phyloP scores from a whole-genome alignment of 1,140 invertebrate species.

The Drosophila rufa region DNA sequence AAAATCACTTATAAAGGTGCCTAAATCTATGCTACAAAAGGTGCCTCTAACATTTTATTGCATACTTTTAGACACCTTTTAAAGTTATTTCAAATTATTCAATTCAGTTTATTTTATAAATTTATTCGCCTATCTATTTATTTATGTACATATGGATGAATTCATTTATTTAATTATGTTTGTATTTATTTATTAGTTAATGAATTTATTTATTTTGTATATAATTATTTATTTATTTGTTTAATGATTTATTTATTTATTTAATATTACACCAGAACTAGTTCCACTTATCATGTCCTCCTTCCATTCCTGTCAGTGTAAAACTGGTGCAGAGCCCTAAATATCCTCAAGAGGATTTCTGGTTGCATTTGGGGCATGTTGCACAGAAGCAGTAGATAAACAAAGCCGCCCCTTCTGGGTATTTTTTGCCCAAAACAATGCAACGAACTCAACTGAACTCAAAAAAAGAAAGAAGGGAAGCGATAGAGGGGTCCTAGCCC shows the following conservation, averaged over 20 bases:
- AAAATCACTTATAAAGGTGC: too few relatives aligned
- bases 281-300: conserved; percentile 1
- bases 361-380: conserved; percentile 28
- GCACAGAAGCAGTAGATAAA: conserved; percentile 6
- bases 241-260: neutral
- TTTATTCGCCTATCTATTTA: neutral
- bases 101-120: too few relatives aligned
- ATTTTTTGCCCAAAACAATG: conserved; percentile 10
- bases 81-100: too few relatives aligned
- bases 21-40: too few relatives aligned
- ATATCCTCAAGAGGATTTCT: conserved; percentile 17
- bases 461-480: neutral
- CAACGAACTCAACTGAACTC: neutral
- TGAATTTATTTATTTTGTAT: too few relatives aligned
- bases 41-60: too few relatives aligned
- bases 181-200: too few relatives aligned
- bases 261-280: neutral
- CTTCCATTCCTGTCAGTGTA: neutral
- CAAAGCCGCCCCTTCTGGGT: neutral
- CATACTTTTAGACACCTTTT: too few relatives aligned
- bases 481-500: neutral
- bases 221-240: neutral
- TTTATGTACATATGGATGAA: too few relatives aligned
- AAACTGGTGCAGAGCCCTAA: conserved; percentile 1
- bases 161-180: too few relatives aligned